These are phyloP conservation scores for Stegostoma tigrinum DNA, from an alignment of 2,113 vertebrate species.

Conservation along the genomic window DNA sequence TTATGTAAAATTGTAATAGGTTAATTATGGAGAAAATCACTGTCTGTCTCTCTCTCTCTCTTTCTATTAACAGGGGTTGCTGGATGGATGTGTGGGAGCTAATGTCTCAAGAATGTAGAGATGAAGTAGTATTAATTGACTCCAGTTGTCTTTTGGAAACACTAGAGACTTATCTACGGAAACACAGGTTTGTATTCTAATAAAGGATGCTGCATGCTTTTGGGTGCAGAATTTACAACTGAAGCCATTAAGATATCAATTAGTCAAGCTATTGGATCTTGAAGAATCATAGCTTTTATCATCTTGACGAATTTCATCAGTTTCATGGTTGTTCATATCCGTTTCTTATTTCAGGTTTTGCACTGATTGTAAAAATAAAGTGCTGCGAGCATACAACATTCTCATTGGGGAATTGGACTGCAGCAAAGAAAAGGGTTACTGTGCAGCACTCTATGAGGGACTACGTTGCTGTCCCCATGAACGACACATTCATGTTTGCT, in stretches of 20 bases:
- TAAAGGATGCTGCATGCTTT: neutral
- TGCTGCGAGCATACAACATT: conserved; percentile 89
- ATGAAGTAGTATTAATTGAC: conserved; percentile 93
- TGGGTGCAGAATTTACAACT: neutral
- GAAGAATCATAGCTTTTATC: neutral
- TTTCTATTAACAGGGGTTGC: conserved; percentile 67
- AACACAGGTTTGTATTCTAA: conserved; percentile 72
- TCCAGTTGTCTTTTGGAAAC: conserved; percentile 87
- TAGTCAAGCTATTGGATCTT: neutral
- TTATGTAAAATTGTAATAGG: neutral
- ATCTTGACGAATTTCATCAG: neutral
- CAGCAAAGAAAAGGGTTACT: conserved; percentile 92
- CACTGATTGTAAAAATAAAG: conserved; percentile 95
- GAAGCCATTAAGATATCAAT: neutral
- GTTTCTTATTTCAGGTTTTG: conserved; percentile 69
- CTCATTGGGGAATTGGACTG: conserved; percentile 88
- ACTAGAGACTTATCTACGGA: conserved; percentile 85
- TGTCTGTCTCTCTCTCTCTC: too few species aligned
- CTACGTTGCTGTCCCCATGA: conserved; percentile 89
- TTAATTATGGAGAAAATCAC: neutral
- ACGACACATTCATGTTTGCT: conserved; percentile 90
- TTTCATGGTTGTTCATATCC: neutral
- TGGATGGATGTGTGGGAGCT: conserved; percentile 99
- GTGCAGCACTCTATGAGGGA: conserved; percentile 86
- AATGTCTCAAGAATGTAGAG: conserved; percentile 95